Base-by-base conservation (phyloP, 1,140 invertebrate species). In the Pentalonia nigronervosa region DNA sequence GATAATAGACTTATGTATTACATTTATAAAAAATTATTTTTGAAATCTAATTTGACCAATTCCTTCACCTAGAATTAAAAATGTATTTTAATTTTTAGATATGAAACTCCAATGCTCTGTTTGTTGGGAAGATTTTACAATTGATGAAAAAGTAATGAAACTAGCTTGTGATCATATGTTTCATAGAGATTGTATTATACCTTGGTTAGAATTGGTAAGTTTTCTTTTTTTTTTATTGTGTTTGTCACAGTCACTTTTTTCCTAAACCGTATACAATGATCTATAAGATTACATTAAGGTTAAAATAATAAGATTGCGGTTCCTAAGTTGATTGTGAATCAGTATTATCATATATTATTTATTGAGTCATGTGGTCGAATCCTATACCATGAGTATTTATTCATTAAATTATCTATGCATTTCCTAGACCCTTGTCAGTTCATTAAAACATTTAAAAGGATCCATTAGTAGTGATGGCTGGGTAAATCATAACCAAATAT, bases 71-170 rank as follows among this genome's bases (percentile, higher is more conserved):
- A 76, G n/a, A 76, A 76, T n/a, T n/a, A 48, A 36, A 23, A 25
- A 56, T 23, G 0, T 0, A 53, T 56, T 53, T 53, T 56, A 11
- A 36, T 89, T 89, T 95, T 91, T 94, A 97, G 97, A 97, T 94
- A 96, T 96, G 53, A 98, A 97, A 95, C 95, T 98, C 23, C 98
- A 99, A 94, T 99, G 99, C 95, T 98, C 98, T 7, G 98, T 99
- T 14, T 99, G 99, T 95, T 99, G 99, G 98, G 99, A 99, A 94
- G 97, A 98, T 95, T 99, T 99, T 95, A 95, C 96, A 94, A 94
- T 98, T 94, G 96, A 97, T 83, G 98, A 99, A 96, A 96, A 96
- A 90, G 98, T 99, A 20, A 97, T 97, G 94, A 97, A 97, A 94
- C 96, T 99, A 95, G 97, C 98, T 56, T 99, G 99, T 96, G 96